Evolutionary conservation across 2,888 invertebrate species (phyloP).

Genomic region (Tromatobia lineatoria): DNA sequence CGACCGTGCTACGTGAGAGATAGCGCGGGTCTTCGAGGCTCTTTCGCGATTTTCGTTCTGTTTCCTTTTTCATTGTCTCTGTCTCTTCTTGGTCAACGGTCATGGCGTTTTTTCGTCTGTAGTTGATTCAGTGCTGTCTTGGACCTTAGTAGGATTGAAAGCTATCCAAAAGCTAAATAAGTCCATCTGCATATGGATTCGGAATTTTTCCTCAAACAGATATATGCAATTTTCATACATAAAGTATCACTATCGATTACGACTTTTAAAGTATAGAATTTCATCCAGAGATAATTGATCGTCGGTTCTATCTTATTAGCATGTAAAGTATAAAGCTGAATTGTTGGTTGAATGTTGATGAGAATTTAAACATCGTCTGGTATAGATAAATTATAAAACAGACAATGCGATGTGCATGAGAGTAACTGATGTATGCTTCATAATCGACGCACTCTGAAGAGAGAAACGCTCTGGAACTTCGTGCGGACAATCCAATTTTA

Average conservation of each 20-base stretch:
- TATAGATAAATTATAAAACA: neutral
- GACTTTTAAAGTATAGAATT: neutral
- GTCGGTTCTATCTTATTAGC: neutral
- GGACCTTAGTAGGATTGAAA: neutral
- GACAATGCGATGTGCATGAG: neutral
- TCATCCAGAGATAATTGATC: neutral
- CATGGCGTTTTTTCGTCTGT: neutral
- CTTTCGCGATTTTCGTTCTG: constrained; percentile 29
- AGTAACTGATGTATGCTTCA: neutral
- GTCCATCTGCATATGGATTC: neutral
- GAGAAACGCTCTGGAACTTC: neutral
- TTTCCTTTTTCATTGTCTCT: constrained; percentile 58
- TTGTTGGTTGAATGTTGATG: neutral
- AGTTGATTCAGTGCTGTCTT: neutral
- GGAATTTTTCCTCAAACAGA: neutral
- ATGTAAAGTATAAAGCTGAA: neutral
- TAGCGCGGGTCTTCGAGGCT: constrained; percentile 44
- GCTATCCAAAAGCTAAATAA: neutral
- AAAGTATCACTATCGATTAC: neutral
- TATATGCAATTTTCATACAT: neutral
- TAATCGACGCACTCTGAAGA: neutral
- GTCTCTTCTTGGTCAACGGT: constrained; percentile 19
- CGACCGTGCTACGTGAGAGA: constrained; percentile 64
- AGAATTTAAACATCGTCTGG: neutral
- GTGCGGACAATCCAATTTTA: neutral